Conservation (phyloP, 2,113 vertebrate genomes). For the Rhagologus leucostigma region DNA sequence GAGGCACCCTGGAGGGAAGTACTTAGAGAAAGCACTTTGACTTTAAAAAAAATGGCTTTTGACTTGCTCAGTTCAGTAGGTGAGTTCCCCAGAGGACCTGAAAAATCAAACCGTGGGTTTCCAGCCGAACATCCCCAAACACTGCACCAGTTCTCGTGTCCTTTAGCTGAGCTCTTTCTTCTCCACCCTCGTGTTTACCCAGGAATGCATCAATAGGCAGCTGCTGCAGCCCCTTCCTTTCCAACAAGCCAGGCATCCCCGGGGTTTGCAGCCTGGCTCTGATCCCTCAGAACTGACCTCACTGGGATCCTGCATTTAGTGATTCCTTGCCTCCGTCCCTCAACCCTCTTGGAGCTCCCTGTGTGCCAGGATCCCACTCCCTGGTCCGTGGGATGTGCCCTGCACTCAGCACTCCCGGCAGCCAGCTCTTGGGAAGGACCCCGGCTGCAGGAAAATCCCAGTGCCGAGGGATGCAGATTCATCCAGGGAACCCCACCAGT, state of each 20-base stretch:
- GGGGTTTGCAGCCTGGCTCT: not conserved
- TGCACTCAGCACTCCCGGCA: not conserved
- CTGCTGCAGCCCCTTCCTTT: not conserved
- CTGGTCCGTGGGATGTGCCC: not conserved
- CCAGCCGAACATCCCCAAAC: not conserved
- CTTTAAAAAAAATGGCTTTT: not conserved
- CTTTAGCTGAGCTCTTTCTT: slow-evolving; percentile 9
- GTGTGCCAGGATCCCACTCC: not conserved
- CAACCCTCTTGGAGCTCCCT: not conserved
- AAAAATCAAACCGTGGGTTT: not conserved
- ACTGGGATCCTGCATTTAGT: not conserved
- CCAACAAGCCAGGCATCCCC: not conserved
- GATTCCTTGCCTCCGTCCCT: not conserved
- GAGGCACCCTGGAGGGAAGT: not conserved
- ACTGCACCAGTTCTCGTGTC: not conserved
- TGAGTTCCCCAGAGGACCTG: not conserved
- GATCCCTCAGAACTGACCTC: not conserved
- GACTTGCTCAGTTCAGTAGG: not conserved
- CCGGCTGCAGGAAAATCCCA: not conserved
- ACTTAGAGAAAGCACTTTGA: not conserved
- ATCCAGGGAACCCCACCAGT: not conserved
- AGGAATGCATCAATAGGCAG: not conserved
- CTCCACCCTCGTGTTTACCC: not conserved
- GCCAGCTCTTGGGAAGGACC: not conserved
- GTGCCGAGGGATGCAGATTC: not conserved